Evolutionary conservation across 1,140 invertebrate genomes (phyloP), one percentile per base, ranked within the genome.

Genomic region (Bombus impatiens): DNA sequence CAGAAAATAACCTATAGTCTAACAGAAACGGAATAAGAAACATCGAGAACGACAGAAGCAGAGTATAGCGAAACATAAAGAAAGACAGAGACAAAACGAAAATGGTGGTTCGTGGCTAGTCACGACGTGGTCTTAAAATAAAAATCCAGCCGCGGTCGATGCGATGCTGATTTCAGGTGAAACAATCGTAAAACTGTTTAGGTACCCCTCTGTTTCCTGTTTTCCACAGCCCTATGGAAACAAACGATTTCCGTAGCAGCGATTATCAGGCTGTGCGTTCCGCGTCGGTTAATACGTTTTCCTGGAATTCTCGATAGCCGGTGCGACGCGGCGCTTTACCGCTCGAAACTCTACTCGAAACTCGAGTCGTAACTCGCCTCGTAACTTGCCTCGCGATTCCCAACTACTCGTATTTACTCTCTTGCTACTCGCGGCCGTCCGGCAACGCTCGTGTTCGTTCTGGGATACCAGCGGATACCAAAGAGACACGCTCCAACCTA

Each of bases 281-380:
- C 83, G 44, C 53, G 77, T 40, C 53, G 83, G 77, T 62, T 84
- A 28, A 77, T 40, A 62, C 76, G 53, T 72, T 84, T 84, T 84
- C 83, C 77, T 5, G 76, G 83, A 79, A 84, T 40, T 40, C 22
- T n/a, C 25, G 77, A 78, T 65, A 78, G 77, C 67, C n/a, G 42
- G 65, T 32, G 28, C n/a, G 44, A 70, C 68, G 79, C 28, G 18
- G 32, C n/a, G 32, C n/a, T 57, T 44, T 25, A 25, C 78, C 32
- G 25, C 32, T 70, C 78, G 78, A 53, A 40, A 22, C 18, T 40
- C n/a, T 32, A 4, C 25, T 6, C 47, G 32, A 13, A 28, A 32
- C 35, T 59, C 5, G 25, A 4, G 2, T 22, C 42, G 37, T 0
- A 62, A n/a, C 28, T 62, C 59, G 10, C 22, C 53, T 57, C 53